Evolutionary conservation across 2,797 vertebrate species (phyloP), one percentile per base, ranked within the genome.

Genomic region (Helicolenus hilgendorfi): DNA sequence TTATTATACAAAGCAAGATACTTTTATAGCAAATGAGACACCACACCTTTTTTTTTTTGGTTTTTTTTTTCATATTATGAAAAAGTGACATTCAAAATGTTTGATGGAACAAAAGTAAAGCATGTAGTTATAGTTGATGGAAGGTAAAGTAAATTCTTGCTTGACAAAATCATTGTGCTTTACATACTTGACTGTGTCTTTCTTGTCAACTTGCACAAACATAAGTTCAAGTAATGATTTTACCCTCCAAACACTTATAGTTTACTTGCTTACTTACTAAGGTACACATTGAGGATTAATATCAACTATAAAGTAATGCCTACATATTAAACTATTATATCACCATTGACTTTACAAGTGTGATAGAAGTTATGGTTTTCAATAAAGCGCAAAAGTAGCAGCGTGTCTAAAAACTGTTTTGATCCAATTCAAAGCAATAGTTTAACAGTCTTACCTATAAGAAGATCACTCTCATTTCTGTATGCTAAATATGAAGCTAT

Each of bases 281-380:
- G 3, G 7, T 59, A 29, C 26, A n/a, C 33, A 60, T 33, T 22
- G 22, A 6, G 26, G 3, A 35, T 35, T 35, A 33, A 64, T 33
- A 24, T 18, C 38, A 2, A 20, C 18, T 33, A 6, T 22, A 11
- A 13, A 33, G 36, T 7, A 33, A 24, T 33, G 20, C 2, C 36
- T 36, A 70, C 7, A 9, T 36, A 22, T 31, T 4, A 3, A 24
- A 36, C 15, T 58, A 58, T 36, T 33, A 64, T 72, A 64, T 76
- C 29, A 24, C 77, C 26, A 41, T 22, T 38, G n/a, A 72, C 49
- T 84, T 92, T 69, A 77, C 59, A 72, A 70, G 79, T 18, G 31
- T 68, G 7, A 73, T 62, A 63, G 55, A 53, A 31, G 79, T 88
- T 84, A 67, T 74, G 60, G 74, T 27, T 81, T 78, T 11, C 0